Evolutionary conservation across 2,888 invertebrate genomes (phyloP), one percentile per base, ranked within the genome.

Genomic region (Acrocera orbiculus): DNA sequence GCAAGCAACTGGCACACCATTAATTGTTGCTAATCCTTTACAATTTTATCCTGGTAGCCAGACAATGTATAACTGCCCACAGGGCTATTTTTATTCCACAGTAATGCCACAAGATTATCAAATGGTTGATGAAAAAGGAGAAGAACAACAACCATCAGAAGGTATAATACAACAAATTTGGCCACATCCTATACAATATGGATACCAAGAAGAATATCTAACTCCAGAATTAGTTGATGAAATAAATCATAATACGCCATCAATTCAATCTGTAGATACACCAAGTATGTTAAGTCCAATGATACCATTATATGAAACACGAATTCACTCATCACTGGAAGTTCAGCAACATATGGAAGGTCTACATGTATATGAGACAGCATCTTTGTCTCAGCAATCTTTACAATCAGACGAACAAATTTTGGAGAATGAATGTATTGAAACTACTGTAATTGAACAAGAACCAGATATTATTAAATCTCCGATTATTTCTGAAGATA

Each of bases 261-360:
- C 58, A 15, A 35, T 56, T 40, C 48, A 50, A 11, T 53, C 56
- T 3, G 49, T 51, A 4, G 54, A 58, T 34, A 56, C 58, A 4
- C 54, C 59, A 6, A 56, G 49, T 40, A 52, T 58, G 51, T 35
- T 58, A 22, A 58, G 58, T 45, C 58, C 58, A 25, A 53, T 45
- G 36, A 22, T 32, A 26, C 32, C 37, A n/a, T 33, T 32, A 7
- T 36, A 32, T 26, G 35, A 35, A 16, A 55, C 54, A 45, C 48
- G 53, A 34, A 51, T 58, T 4, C 35, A 39, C 13, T 39, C 41
- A 35, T 36, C 42, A n/a, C 19, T 46, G 3, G 56, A 57, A 24
- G 44, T 57, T 34, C 55, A 56, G 35, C 59, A 58, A 27, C 58
- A 58, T 40, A 52, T 58, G 56, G 44, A 51, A 16, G 51, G 54